These are phyloP conservation scores for Vulpes lagopus DNA, from an alignment of 2,113 vertebrate species.

Conservation along the genomic window DNA sequence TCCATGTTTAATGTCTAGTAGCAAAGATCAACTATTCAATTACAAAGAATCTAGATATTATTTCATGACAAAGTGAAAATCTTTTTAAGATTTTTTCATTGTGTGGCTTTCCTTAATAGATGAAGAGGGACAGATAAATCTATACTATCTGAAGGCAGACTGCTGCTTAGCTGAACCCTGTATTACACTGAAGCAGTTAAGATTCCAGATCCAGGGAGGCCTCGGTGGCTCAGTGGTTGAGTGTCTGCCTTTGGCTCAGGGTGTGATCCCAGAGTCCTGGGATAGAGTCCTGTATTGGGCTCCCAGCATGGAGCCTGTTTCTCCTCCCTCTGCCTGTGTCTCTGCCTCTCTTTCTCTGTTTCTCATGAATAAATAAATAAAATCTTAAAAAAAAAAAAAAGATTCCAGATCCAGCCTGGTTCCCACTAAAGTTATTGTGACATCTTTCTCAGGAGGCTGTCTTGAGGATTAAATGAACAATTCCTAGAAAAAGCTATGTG, in stretches of 20 bases:
- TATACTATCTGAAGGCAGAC: neutral
- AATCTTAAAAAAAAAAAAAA: no score
- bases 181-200: neutral
- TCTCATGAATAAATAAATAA: no score
- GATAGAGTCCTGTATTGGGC: no score
- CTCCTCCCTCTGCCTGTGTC: no score
- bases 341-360: no score
- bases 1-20: neutral
- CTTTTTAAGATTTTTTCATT: neutral
- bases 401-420: neutral
- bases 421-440: neutral
- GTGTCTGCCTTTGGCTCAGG: no score
- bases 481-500: neutral
- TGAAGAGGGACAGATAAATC: neutral
- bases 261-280: no score
- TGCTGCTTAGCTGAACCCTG: neutral
- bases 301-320: no score
- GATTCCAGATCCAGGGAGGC: neutral
- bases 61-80: neutral
- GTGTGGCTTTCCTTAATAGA: no score
- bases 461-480: neutral
- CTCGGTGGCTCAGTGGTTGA: no score
- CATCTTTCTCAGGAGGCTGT: neutral
- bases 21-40: neutral
- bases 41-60: neutral